Evolutionary conservation across 2,888 invertebrate genomes (phyloP).

Genomic region (Ernsta delagoae): DNA sequence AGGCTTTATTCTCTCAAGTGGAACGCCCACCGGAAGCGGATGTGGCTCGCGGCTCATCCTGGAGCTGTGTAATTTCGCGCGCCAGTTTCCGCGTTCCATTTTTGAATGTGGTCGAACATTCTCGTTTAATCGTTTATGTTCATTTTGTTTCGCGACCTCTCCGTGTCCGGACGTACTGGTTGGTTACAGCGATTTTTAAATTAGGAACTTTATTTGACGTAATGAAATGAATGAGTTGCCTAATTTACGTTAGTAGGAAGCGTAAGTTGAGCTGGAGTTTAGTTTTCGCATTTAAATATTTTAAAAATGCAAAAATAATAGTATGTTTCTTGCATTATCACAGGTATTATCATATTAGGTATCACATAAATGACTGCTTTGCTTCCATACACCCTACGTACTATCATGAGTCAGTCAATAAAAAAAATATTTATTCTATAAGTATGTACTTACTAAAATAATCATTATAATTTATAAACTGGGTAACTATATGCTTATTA

Average conservation of each 20-base stretch:
- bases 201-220: not conserved
- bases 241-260: too few species aligned
- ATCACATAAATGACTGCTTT: too few species aligned
- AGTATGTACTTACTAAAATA: too few species aligned
- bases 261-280: not conserved
- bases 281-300: not conserved
- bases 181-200: not conserved
- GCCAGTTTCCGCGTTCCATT: slow-evolving; percentile 55
- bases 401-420: too few species aligned
- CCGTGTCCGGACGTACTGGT: not conserved
- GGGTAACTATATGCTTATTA: too few species aligned
- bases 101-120: slow-evolving; percentile 41
- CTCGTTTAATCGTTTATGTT: slow-evolving; percentile 30
- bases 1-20: slow-evolving; percentile 37
- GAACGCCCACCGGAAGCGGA: slow-evolving; percentile 54
- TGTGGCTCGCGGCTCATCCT: slow-evolving; percentile 54
- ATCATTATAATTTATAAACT: too few species aligned
- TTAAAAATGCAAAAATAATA: too few species aligned
- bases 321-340: too few species aligned
- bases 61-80: slow-evolving; percentile 65
- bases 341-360: too few species aligned
- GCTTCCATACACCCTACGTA: too few species aligned
- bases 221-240: slow-evolving; percentile 4
- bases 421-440: too few species aligned
- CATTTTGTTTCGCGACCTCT: slow-evolving; percentile 24